Conservation (phyloP, 2,113 vertebrate species). For the Stomatorhinus ivindoensis region DNA sequence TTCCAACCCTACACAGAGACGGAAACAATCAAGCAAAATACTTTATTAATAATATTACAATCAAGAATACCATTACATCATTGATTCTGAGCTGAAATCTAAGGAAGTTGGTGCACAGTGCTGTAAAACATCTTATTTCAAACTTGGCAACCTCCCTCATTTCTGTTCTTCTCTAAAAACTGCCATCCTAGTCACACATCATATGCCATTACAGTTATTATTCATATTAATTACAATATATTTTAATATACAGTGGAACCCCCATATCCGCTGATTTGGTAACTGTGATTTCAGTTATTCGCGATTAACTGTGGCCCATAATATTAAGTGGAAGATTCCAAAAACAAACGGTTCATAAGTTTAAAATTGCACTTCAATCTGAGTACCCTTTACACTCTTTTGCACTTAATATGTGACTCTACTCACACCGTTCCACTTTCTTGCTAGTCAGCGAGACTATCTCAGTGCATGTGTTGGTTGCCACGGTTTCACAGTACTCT, state of each 20-base stretch:
- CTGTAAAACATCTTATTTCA: not conserved
- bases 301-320: not conserved
- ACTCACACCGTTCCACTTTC: not conserved
- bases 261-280: not conserved
- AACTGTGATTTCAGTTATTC: not conserved
- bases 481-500: not conserved
- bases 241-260: not conserved
- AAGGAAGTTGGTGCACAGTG: not conserved
- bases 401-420: not conserved
- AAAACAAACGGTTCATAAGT: not conserved
- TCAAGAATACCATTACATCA: not conserved
- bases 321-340: not conserved
- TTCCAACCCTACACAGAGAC: constrained; percentile 70
- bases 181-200: not conserved
- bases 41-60: not conserved
- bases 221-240: not conserved
- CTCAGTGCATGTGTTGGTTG: not conserved
- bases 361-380: not conserved
- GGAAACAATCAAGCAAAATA: not conserved
- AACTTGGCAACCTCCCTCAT: not conserved
- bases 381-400: not conserved
- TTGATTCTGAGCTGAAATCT: not conserved
- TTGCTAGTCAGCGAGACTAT: not conserved
- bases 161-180: not conserved
- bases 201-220: not conserved